Base-by-base conservation (phyloP, 2,888 invertebrate genomes). In the Podotricha telesiphe region DNA sequence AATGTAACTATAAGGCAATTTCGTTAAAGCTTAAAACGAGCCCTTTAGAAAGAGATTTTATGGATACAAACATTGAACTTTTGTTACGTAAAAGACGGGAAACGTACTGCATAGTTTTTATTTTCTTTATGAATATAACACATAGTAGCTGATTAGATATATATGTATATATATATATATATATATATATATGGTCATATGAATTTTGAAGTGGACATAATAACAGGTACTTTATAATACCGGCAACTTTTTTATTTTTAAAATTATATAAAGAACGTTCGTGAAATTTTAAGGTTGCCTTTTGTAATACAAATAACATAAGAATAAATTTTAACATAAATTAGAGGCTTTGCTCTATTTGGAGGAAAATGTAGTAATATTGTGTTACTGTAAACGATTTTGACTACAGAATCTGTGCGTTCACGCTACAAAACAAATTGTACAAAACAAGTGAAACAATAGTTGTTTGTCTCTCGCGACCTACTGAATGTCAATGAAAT, bases 391-490 rank as follows among this genome's bases (percentile, higher is more conserved):
- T 53, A 55, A 55, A 55, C 4, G 17, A 55, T 11, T 34, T 55
- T 10, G 34, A 28, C n/a, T n/a, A 53, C n/a, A 28, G 17, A 28
- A 34, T 58, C n/a, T 10, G 45, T 45, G 22, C 42, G 15, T 59
- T 22, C 20, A 22, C 45, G 22, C 42, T 15, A 45, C 59, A 45
- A 59, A 45, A 45, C 22, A 45, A 22, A 45, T 59, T 59, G n/a
- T 28, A 45, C 45, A n/a, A n/a, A n/a, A n/a, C n/a, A 45, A 17
- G 45, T 22, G 8, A 28, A 45, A 45, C 59, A 59, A 45, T 22
- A 59, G 22, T 59, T 59, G 58, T 42, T 59, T 45, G 58, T 22
- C 22, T 59, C 42, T 40, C 2, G 22, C 11, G 59, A 59, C n/a
- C 59, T 59, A 5, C 22, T 59, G 45, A 59, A 45, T 45, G 45